These are phyloP conservation scores for Australoheros facetus DNA, from an alignment of 2,797 vertebrate species.

Conservation along the genomic window DNA sequence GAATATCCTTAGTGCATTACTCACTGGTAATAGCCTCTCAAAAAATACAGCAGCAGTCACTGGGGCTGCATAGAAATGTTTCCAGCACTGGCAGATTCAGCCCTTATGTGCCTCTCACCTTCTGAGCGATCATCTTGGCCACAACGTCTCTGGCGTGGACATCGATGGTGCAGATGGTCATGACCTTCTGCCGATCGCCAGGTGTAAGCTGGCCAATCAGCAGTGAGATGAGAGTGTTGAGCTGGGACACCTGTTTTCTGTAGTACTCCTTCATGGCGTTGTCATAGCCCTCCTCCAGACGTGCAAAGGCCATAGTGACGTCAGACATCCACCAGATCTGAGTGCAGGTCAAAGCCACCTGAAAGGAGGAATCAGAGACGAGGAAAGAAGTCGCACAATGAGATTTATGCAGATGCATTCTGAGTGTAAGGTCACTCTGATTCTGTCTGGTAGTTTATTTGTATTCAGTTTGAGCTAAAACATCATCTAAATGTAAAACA, in stretches of 20 bases:
- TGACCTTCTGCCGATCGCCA: slow-evolving; percentile 93
- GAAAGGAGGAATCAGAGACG: neutral
- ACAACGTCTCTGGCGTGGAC: slow-evolving; percentile 96
- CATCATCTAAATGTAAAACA: neutral
- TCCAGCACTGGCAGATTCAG: neutral
- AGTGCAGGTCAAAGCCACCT: slow-evolving; percentile 92
- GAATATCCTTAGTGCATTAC: slow-evolving; percentile 44
- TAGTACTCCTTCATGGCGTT: slow-evolving; percentile 92
- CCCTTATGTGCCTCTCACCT: slow-evolving; percentile 75
- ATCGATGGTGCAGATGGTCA: slow-evolving; percentile 97
- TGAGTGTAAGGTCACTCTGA: neutral
- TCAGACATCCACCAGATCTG: slow-evolving; percentile 98
- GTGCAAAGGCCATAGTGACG: slow-evolving; percentile 88
- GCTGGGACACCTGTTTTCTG: slow-evolving; percentile 90
- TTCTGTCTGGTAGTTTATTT: neutral
- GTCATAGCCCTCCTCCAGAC: slow-evolving; percentile 92
- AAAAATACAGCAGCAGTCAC: slow-evolving; percentile 17
- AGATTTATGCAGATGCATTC: neutral
- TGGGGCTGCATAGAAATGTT: neutral
- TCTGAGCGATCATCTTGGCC: slow-evolving; percentile 91
- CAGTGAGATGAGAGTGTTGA: slow-evolving; percentile 90
- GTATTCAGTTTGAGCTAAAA: neutral
- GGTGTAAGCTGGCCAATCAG: slow-evolving; percentile 90
- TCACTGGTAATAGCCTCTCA: slow-evolving; percentile 40
- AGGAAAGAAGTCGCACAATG: neutral